These are phyloP conservation scores for Drosophila kepulauana DNA, from an alignment of 1,140 invertebrate genomes.

Conservation along the genomic window DNA sequence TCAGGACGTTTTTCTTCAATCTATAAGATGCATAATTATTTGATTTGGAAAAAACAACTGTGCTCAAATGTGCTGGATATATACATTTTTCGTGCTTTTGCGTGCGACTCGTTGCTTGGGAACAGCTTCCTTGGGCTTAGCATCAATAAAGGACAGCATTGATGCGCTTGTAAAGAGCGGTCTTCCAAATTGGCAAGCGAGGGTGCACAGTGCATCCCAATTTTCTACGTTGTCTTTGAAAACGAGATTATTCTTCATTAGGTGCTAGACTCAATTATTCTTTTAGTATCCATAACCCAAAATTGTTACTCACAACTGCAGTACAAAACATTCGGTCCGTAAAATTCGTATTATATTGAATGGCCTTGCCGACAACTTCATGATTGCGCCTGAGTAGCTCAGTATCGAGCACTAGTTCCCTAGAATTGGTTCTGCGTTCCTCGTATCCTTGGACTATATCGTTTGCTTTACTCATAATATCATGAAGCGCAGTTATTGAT, in stretches of 20 bases:
- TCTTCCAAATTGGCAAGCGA: constrained; percentile 47
- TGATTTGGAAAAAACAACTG: not conserved
- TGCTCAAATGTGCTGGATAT: not conserved
- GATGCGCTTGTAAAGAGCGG: constrained; percentile 54
- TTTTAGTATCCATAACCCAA: not conserved
- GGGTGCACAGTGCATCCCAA: constrained; percentile 55
- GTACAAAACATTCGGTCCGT: constrained; percentile 54
- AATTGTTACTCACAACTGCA: constrained; percentile 54
- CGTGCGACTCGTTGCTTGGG: constrained; percentile 57
- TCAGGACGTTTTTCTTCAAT: constrained; percentile 63
- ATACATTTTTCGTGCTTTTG: constrained; percentile 38
- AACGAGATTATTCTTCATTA: constrained; percentile 47
- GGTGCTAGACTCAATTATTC: not conserved
- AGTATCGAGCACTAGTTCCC: constrained; percentile 65
- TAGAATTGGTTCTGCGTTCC: constrained; percentile 48
- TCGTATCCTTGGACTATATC: constrained; percentile 52
- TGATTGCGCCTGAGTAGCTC: constrained; percentile 62
- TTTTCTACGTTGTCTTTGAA: constrained; percentile 55
- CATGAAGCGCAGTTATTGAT: constrained; percentile 53
- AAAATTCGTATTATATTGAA: constrained; percentile 56
- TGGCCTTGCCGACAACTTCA: constrained; percentile 62
- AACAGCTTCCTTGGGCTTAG: constrained; percentile 45
- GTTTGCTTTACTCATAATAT: constrained; percentile 53
- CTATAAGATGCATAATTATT: constrained; percentile 19
- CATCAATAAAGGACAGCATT: constrained; percentile 72